phyloP scores from a whole-genome alignment of 2,113 vertebrate genomes.

The Eolophus roseicapilla region DNA sequence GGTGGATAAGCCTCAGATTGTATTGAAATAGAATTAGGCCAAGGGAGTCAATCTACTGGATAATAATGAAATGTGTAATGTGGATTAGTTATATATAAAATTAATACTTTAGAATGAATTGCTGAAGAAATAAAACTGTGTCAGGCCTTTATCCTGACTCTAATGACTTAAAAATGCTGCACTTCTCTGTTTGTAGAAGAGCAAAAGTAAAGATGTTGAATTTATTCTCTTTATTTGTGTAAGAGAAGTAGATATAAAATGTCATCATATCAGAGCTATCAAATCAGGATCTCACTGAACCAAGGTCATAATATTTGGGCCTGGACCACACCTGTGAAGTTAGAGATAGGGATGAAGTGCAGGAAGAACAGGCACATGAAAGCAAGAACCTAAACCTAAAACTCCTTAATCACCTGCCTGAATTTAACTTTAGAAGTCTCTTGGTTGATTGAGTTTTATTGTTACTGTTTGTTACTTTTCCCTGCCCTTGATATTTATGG shows the following conservation, averaged over 20 bases:
- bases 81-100: conserved; percentile 54
- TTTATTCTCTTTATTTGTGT: neutral
- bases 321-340: neutral
- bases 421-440: neutral
- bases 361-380: neutral
- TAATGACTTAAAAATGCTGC: neutral
- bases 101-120: conserved; percentile 35
- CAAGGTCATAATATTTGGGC: neutral
- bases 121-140: conserved; percentile 23
- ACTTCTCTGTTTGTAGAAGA: neutral
- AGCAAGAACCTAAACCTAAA: neutral
- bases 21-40: conserved; percentile 34
- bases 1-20: neutral
- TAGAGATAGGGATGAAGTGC: neutral
- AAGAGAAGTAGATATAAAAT: neutral
- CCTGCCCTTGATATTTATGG: neutral
- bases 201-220: neutral
- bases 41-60: conserved; percentile 35
- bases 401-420: neutral
- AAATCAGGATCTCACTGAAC: neutral
- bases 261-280: neutral
- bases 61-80: conserved; percentile 54
- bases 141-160: conserved; percentile 15
- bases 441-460: neutral
- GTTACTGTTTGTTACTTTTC: neutral